A percentile compares a stretch with the other conserved stretches of the same genome.
Conservation (phyloP, 2,113 vertebrate genomes). For the Probosciger aterrimus region DNA sequence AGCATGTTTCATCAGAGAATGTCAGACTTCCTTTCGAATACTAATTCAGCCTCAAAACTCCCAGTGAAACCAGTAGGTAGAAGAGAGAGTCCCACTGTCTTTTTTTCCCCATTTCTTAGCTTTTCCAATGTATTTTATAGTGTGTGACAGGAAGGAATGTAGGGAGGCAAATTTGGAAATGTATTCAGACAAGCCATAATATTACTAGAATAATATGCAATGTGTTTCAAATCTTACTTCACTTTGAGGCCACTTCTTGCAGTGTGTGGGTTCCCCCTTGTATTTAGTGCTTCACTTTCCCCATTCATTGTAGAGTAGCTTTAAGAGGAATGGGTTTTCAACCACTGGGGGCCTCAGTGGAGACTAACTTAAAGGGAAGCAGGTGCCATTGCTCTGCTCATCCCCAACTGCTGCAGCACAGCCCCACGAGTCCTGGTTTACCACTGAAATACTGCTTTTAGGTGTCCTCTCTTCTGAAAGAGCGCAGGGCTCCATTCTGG, state of each 20-base stretch:
- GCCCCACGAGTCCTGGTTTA: not conserved
- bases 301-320: not conserved
- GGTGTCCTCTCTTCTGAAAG: not conserved
- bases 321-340: not conserved
- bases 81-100: not conserved
- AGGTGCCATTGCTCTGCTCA: conserved; percentile 11
- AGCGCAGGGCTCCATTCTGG: not conserved
- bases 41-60: conserved; percentile 6
- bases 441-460: not conserved
- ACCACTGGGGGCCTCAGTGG: not conserved
- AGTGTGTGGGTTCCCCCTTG: not conserved
- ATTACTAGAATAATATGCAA: not conserved
- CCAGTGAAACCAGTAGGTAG: not conserved
- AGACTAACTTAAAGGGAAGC: not conserved
- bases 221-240: not conserved
- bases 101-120: not conserved
- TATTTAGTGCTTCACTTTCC: not conserved
- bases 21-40: conserved; percentile 15
- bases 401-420: not conserved
- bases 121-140: conserved; percentile 2
- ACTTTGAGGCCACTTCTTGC: not conserved
- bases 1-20: not conserved
- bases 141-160: not conserved
- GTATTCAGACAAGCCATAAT: not conserved
- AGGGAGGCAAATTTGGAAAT: not conserved